These are phyloP conservation scores for Poecilus cupreus DNA, from an alignment of 2,888 invertebrate genomes.

Conservation along the genomic window DNA sequence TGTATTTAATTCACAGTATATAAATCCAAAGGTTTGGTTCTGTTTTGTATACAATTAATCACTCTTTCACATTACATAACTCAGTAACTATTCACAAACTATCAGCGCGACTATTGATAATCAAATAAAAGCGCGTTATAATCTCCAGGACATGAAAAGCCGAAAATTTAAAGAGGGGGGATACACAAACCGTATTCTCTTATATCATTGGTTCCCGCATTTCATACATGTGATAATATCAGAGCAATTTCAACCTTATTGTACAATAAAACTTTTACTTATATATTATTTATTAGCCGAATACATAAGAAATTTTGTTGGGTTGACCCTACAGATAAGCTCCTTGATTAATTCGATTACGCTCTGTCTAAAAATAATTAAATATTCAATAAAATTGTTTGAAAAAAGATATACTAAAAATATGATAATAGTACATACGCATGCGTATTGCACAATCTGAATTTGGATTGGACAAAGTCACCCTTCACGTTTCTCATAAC, in stretches of 20 bases:
- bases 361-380: no score
- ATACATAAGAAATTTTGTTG: no score
- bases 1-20: neutral
- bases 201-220: neutral
- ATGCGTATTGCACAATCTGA: neutral
- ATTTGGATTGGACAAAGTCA: slow-evolving; percentile 15
- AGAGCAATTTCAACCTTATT: no score
- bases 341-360: no score
- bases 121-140: slow-evolving; percentile 17
- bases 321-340: no score
- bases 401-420: neutral
- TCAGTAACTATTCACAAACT: slow-evolving; percentile 15
- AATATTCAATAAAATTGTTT: no score
- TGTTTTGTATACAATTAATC: neutral
- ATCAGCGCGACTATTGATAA: slow-evolving; percentile 11
- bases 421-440: neutral
- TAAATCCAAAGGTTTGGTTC: neutral
- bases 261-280: no score
- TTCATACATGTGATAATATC: neutral
- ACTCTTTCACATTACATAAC: slow-evolving; percentile 15
- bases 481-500: neutral
- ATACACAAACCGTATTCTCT: neutral
- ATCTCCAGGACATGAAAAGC: neutral
- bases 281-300: no score
- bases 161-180: neutral